A percentile compares a stretch with the other conserved stretches of the same genome.
Evolutionary conservation across 2,113 vertebrate genomes (phyloP).

Genomic region (Laticauda colubrina): DNA sequence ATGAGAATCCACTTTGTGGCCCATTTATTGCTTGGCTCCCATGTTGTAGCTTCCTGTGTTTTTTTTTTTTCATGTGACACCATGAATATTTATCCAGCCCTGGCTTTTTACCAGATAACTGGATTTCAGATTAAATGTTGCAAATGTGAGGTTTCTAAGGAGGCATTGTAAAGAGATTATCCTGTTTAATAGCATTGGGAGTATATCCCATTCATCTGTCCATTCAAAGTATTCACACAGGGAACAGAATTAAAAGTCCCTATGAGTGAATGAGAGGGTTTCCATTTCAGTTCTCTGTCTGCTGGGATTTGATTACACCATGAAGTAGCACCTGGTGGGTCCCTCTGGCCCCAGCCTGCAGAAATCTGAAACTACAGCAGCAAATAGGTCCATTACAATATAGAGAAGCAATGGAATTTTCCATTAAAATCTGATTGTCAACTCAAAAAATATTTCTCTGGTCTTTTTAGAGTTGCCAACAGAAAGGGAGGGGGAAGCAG

Average conservation of each 20-base stretch:
- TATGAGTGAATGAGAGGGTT: background rate
- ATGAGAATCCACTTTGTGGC: too few relatives aligned
- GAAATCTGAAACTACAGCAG: background rate
- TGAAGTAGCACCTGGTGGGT: background rate
- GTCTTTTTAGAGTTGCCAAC: too few relatives aligned
- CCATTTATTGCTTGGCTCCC: too few relatives aligned
- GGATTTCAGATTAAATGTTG: background rate
- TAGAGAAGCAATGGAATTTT: background rate
- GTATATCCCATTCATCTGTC: background rate
- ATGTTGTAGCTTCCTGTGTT: too few relatives aligned
- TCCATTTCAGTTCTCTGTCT: background rate
- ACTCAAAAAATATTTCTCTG: too few relatives aligned
- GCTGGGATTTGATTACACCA: background rate
- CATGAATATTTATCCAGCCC: background rate
- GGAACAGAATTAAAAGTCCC: background rate
- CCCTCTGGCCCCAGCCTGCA: background rate
- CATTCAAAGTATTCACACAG: background rate
- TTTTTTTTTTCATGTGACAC: too few relatives aligned
- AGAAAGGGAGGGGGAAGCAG: too few relatives aligned
- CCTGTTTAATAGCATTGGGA: background rate
- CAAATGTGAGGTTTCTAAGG: background rate
- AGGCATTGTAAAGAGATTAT: background rate
- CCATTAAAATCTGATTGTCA: background rate
- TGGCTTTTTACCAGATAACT: background rate
- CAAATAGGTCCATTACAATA: background rate